Conservation (phyloP, 2,888 invertebrate species). For the Diachrysia chrysitis region DNA sequence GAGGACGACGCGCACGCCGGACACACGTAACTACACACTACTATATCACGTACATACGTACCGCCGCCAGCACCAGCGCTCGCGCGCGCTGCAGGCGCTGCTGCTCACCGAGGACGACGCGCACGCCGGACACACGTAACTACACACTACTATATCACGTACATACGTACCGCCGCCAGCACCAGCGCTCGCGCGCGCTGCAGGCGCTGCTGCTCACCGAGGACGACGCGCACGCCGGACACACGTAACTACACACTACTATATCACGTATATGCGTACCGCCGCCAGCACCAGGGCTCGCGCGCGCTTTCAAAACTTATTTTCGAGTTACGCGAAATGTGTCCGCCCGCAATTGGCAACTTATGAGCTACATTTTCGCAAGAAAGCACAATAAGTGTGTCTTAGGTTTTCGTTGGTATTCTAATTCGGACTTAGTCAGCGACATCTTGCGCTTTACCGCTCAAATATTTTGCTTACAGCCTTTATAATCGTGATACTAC, state of each 20-base stretch:
- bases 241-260: not conserved
- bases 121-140: constrained; percentile 66
- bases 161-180: constrained; percentile 71
- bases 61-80: constrained; percentile 87
- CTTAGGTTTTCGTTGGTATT: too few species aligned
- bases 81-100: constrained; percentile 92
- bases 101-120: constrained; percentile 90
- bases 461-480: too few species aligned
- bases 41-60: constrained; percentile 29
- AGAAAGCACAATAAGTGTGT: too few species aligned
- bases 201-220: constrained; percentile 92
- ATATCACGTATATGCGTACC: not conserved
- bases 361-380: too few species aligned
- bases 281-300: constrained; percentile 89
- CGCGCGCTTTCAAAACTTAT: too few species aligned
- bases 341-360: too few species aligned
- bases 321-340: too few species aligned
- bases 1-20: constrained; percentile 86
- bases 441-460: too few species aligned
- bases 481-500: too few species aligned
- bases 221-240: constrained; percentile 75
- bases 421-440: too few species aligned
- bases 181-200: constrained; percentile 90
- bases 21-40: constrained; percentile 56
- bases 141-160: constrained; percentile 29